A percentile compares a stretch with the other conserved stretches of the same genome.
Evolutionary conservation across 2,797 vertebrate species (phyloP).

Genomic region (Tauraco hartlaubi): DNA sequence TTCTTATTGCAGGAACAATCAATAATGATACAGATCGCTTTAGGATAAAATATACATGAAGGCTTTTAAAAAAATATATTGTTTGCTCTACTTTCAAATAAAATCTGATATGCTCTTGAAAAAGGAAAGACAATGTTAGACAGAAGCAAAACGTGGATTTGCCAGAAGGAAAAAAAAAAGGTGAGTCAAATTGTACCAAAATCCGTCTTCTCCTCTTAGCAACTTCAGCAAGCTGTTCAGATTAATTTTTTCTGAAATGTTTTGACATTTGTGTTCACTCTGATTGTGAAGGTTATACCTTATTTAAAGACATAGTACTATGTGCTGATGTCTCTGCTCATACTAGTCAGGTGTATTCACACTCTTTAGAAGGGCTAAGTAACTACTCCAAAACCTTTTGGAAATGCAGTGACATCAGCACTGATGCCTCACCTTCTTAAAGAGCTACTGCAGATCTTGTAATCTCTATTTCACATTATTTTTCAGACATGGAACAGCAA

Average conservation of each 20-base stretch:
- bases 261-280: background rate
- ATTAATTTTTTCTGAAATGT: constrained; percentile 52
- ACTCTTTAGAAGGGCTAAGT: background rate
- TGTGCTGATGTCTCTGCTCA: background rate
- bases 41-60: constrained; percentile 76
- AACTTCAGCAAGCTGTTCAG: background rate
- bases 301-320: background rate
- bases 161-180: background rate
- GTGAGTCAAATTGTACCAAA: constrained; percentile 19
- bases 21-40: constrained; percentile 74
- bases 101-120: constrained; percentile 54
- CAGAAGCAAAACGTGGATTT: background rate
- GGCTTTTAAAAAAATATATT: constrained; percentile 62
- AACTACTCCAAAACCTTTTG: background rate
- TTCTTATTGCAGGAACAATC: constrained; percentile 75
- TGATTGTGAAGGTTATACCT: constrained; percentile 17
- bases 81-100: constrained; percentile 69
- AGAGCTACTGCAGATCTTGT: background rate
- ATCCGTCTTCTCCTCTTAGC: background rate
- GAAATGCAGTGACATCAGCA: background rate
- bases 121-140: constrained; percentile 42
- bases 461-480: background rate
- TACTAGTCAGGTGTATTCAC: background rate
- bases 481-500: background rate
- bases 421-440: background rate